Evolutionary conservation across 2,113 vertebrate genomes (phyloP).

Genomic region (Genyomyrus donnyi): DNA sequence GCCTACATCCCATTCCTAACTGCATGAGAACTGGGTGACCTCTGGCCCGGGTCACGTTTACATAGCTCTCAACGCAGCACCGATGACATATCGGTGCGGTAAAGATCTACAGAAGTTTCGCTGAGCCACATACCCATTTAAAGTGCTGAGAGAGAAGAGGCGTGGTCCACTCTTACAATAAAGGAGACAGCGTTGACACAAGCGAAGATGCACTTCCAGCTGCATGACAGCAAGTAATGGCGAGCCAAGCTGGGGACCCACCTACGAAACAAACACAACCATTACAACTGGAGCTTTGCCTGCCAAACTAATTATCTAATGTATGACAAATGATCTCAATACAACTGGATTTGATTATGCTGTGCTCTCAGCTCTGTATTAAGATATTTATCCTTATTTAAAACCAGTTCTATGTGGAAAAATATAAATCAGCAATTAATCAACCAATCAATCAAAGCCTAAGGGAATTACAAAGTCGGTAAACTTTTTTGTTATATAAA

Average conservation of each 20-base stretch:
- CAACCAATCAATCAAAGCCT: not conserved
- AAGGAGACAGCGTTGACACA: conserved; percentile 56
- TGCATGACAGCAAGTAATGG: conserved; percentile 43
- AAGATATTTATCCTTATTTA: not conserved
- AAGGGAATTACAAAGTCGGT: not conserved
- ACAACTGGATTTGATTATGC: not conserved
- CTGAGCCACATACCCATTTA: conserved; percentile 41
- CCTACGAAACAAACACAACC: conserved; percentile 12
- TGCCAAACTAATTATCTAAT: not conserved
- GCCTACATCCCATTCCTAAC: not conserved
- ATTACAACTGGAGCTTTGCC: not conserved
- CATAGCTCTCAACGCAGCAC: not conserved
- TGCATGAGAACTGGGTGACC: not conserved
- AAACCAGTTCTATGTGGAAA: not conserved
- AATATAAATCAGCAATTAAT: not conserved
- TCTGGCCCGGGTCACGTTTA: not conserved
- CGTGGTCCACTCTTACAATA: conserved; percentile 46
- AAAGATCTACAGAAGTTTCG: not conserved
- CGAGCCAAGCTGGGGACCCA: not conserved
- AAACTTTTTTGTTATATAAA: not conserved
- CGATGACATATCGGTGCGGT: not conserved
- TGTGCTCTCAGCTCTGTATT: not conserved
- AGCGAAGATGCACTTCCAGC: conserved; percentile 50
- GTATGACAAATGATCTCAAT: not conserved
- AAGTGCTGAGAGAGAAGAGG: conserved; percentile 41